phyloP scores from a whole-genome alignment of 2,113 vertebrate genomes.

The Hippolais icterina region DNA sequence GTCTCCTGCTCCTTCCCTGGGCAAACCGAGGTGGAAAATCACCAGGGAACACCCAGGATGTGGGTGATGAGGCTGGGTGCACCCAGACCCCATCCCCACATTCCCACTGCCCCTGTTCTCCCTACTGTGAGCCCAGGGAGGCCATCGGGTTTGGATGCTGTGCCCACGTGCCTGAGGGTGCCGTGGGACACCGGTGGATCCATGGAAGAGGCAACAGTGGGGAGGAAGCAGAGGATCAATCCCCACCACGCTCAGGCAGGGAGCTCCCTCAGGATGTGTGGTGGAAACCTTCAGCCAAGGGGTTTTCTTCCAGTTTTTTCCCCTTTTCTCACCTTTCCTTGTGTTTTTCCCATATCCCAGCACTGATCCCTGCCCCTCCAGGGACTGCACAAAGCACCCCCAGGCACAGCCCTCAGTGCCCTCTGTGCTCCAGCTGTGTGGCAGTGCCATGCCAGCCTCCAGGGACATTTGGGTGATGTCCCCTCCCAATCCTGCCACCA shows the following conservation, averaged over 20 bases:
- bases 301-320: accelerated
- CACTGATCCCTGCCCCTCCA: not conserved
- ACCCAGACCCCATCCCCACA: not conserved
- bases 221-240: not conserved
- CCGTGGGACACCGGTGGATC: accelerated
- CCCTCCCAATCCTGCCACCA: accelerated
- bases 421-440: not conserved
- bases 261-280: not conserved
- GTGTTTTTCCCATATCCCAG: not conserved
- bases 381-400: not conserved
- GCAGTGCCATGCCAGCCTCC: not conserved
- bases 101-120: no score
- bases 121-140: not conserved
- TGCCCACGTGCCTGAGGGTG: not conserved
- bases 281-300: not conserved
- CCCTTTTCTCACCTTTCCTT: not conserved
- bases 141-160: accelerated
- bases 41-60: accelerated
- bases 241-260: accelerated
- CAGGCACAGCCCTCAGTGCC: no score
- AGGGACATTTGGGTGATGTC: not conserved
- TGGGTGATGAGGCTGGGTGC: not conserved
- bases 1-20: not conserved
- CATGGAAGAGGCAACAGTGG: not conserved
- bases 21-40: not conserved